These are phyloP conservation scores for Agrotis clavis DNA, from an alignment of 2,888 invertebrate genomes.

Conservation along the genomic window DNA sequence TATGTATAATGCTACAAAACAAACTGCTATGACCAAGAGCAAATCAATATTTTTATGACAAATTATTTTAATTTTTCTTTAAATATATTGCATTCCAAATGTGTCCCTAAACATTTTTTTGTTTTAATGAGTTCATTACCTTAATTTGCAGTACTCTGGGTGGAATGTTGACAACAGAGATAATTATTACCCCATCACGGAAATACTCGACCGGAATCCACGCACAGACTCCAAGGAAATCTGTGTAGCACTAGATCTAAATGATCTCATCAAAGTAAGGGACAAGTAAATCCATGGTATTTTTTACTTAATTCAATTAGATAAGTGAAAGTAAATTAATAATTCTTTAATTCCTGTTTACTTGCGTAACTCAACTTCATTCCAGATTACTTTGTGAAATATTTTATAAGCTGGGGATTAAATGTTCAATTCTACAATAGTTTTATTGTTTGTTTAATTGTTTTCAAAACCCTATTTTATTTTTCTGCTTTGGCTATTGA, in stretches of 20 bases:
- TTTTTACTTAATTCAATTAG: constrained; percentile 86
- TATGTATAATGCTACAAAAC: no score
- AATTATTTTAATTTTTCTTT: no score
- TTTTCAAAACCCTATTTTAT: background rate
- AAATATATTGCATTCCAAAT: no score
- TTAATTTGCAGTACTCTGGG: constrained; percentile 90
- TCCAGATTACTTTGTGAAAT: constrained; percentile 88
- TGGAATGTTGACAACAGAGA: constrained; percentile 92
- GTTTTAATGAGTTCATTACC: background rate
- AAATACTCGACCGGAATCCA: constrained; percentile 89
- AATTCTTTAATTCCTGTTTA: constrained; percentile 88
- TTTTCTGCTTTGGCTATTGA: no score
- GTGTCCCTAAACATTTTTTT: background rate
- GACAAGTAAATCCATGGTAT: constrained; percentile 86
- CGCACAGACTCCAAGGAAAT: constrained; percentile 90
- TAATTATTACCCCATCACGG: constrained; percentile 91
- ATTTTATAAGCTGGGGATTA: constrained; percentile 88
- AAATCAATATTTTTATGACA: no score
- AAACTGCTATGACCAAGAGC: no score
- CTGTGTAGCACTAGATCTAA: constrained; percentile 90
- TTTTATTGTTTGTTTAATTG: constrained; percentile 65
- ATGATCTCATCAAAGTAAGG: constrained; percentile 90
- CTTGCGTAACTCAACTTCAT: constrained; percentile 88
- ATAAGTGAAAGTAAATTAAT: constrained; percentile 87
- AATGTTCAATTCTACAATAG: constrained; percentile 84